These are phyloP conservation scores for Bibio marci DNA, from an alignment of 2,888 invertebrate genomes.

Conservation along the genomic window DNA sequence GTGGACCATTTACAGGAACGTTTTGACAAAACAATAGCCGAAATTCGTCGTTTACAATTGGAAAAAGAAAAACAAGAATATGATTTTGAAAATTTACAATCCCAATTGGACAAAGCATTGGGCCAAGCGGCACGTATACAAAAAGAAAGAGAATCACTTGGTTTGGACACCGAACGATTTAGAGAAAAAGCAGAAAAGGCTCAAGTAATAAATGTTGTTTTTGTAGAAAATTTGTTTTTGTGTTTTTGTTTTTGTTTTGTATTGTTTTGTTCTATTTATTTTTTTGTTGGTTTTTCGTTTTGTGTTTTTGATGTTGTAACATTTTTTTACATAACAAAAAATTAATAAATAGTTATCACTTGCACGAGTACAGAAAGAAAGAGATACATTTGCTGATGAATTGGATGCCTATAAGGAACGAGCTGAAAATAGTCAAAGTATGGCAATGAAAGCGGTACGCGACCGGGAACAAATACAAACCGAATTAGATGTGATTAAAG, in stretches of 20 bases:
- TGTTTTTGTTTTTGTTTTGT: no score
- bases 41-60: constrained; percentile 55
- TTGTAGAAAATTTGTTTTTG: background rate
- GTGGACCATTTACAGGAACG: constrained; percentile 80
- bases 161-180: constrained; percentile 68
- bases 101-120: constrained; percentile 78
- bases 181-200: constrained; percentile 79
- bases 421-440: constrained; percentile 62
- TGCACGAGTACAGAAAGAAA: constrained; percentile 74
- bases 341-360: constrained; percentile 46
- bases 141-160: constrained; percentile 75
- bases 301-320: constrained; percentile 14
- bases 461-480: constrained; percentile 72
- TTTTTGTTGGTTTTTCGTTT: constrained; percentile 12
- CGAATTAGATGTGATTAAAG: constrained; percentile 72
- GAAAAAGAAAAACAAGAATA: constrained; percentile 82
- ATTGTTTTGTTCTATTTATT: no score
- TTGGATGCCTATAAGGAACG: constrained; percentile 66
- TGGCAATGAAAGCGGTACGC: constrained; percentile 64
- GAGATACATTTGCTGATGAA: constrained; percentile 67
- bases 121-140: constrained; percentile 75
- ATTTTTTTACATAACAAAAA: no score
- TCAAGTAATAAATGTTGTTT: constrained; percentile 41
- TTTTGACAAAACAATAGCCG: constrained; percentile 63
- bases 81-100: constrained; percentile 79